Evolutionary conservation across 2,888 invertebrate species (phyloP), one percentile per base, ranked within the genome.

Genomic region (Catocala sponsa): DNA sequence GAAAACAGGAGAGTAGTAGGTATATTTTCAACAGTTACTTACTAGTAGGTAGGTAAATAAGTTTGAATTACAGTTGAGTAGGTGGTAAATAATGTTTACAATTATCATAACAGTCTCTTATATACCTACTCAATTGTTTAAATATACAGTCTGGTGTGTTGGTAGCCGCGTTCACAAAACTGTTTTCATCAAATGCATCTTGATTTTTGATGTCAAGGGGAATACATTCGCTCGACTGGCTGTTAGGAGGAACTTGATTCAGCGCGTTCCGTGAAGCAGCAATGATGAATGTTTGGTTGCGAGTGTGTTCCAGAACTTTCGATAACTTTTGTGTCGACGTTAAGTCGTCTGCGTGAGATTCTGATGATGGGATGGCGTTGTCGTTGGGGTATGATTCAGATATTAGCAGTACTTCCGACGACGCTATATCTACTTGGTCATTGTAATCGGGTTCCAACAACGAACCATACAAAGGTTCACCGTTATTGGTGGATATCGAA

Each of bases 331-430:
- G 25, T 7, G 4, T 10, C 47, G 11, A 15, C 47, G 9, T 6
- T n/a, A 33, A 35, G 15, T 44, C 57, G 13, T 57, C 42, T 35
- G 44, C 43, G 25, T 25, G 25, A 25, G 25, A 25, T 15, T 57
- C 50, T 2, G 47, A 43, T 48, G 43, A 52, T 6, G 33, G 1
- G 13, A 13, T 4, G 6, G 10, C 46, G 11, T 33, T 35, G 6
- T 51, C 60, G n/a, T 25, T 51, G 9, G 55, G 55, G 46, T 50
- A 60, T 6, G 60, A 55, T n/a, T 55, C 55, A 1, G 44, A 13
- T 35, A 60, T 15, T n/a, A n/a, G n/a, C 0, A 60, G n/a, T 2
- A 54, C 46, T 55, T 60, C 60, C 11, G 60, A 60, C 0, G 60
- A 55, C 44, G 11, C 6, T 12, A n/a, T 6, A 12, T 6, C 44